These are phyloP conservation scores for Sminthopsis crassicaudata DNA, from an alignment of 2,113 vertebrate species.

Conservation along the genomic window DNA sequence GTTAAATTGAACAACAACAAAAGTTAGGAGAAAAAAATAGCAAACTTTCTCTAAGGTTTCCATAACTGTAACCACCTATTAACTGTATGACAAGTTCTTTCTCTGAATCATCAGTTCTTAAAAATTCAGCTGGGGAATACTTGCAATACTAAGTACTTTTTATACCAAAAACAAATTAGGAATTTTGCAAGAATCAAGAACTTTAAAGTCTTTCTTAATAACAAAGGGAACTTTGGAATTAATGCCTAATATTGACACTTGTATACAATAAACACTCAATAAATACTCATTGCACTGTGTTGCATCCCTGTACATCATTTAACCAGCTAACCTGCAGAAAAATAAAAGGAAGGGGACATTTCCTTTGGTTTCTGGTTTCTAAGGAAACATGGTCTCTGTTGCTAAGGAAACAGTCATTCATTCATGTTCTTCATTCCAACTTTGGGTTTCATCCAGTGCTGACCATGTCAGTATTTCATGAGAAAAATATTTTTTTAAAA, in stretches of 20 bases:
- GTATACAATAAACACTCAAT: conserved; percentile 11
- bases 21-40: conserved; percentile 32
- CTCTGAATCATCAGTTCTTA: conserved; percentile 41
- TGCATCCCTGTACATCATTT: conserved; percentile 51
- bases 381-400: conserved; percentile 69
- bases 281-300: conserved; percentile 39
- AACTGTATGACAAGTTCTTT: conserved; percentile 48
- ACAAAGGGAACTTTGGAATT: neutral
- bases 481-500: conserved; percentile 59
- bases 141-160: neutral
- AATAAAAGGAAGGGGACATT: conserved; percentile 63
- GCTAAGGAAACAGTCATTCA: conserved; percentile 73
- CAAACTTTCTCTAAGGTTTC: conserved; percentile 28
- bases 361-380: conserved; percentile 61
- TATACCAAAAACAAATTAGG: neutral
- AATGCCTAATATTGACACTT: neutral
- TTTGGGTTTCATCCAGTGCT: conserved; percentile 63
- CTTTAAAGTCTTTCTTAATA: neutral
- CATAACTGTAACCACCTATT: conserved; percentile 37
- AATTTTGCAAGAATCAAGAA: neutral
- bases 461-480: conserved; percentile 72
- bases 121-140: conserved; percentile 30
- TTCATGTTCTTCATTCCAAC: conserved; percentile 72
- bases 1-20: conserved; percentile 37
- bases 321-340: conserved; percentile 56